These are phyloP conservation scores for Ia io DNA, from an alignment of 2,113 vertebrate genomes.

Conservation along the genomic window DNA sequence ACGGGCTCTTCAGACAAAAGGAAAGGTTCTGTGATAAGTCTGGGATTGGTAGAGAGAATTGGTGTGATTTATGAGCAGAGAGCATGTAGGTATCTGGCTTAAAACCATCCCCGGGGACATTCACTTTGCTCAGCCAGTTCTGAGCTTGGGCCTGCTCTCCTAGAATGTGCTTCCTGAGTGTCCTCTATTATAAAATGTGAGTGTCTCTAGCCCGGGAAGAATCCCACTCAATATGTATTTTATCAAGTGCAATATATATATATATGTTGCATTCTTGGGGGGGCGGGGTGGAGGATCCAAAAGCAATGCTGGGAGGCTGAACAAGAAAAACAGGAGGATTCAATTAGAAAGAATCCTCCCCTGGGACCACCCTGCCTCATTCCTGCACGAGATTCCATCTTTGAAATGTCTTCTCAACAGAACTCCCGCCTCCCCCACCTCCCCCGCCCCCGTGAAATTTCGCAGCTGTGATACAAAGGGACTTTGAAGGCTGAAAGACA, in stretches of 20 bases:
- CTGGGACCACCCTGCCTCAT: conserved; percentile 46
- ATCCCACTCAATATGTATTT: background rate
- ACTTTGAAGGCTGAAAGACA: conserved; percentile 47
- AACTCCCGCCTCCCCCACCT: background rate
- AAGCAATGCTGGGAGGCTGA: background rate
- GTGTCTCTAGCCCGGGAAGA: background rate
- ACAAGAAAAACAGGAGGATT: conserved; percentile 56
- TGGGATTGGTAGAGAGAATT: background rate
- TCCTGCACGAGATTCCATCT: conserved; percentile 63
- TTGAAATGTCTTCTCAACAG: conserved; percentile 62
- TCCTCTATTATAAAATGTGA: background rate
- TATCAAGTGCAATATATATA: conserved; percentile 11
- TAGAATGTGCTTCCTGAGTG: background rate
- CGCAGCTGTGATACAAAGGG: conserved; percentile 68
- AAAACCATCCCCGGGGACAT: background rate
- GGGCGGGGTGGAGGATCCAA: background rate
- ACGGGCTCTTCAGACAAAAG: background rate
- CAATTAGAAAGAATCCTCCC: conserved; percentile 56
- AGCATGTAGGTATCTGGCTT: background rate
- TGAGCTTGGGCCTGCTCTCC: background rate
- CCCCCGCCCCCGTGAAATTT: conserved; percentile 32
- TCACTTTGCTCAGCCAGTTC: background rate
- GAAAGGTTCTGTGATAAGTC: background rate
- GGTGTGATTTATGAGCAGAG: background rate
- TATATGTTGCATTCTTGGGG: background rate